Evolutionary conservation across 2,888 invertebrate species (phyloP).

Genomic region (Mycogona germanica): DNA sequence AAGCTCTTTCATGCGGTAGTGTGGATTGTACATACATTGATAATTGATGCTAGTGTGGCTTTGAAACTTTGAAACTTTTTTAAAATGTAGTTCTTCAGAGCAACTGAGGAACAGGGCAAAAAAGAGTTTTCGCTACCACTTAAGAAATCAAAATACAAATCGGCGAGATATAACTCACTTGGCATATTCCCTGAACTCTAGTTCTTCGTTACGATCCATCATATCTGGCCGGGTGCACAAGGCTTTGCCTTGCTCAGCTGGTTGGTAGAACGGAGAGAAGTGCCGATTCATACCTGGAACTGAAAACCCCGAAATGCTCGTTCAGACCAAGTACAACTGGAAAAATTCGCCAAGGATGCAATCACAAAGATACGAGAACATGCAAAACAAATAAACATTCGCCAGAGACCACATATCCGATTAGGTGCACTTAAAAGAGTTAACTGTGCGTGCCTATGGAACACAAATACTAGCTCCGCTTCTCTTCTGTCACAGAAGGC

Average conservation of each 20-base stretch:
- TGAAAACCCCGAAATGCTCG: no score
- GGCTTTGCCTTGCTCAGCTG: slow-evolving; percentile 28
- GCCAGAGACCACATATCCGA: no score
- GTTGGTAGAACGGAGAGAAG: slow-evolving; percentile 30
- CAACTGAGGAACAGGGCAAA: not conserved
- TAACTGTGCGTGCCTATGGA: no score
- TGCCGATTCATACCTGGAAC: slow-evolving; percentile 20
- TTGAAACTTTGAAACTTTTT: not conserved
- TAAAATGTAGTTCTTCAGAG: not conserved
- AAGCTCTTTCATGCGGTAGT: no score
- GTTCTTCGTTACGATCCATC: slow-evolving; percentile 34
- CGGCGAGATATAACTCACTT: slow-evolving; percentile 23
- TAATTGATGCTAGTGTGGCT: no score
- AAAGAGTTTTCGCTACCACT: no score
- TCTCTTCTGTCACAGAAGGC: no score
- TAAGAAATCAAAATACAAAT: no score
- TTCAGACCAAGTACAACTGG: slow-evolving; percentile 2
- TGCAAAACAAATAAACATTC: no score
- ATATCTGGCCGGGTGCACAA: slow-evolving; percentile 32
- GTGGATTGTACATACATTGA: no score
- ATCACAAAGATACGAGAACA: not conserved
- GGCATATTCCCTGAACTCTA: slow-evolving; percentile 32
- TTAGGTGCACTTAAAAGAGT: no score
- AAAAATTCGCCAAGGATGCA: not conserved
- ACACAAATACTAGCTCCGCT: no score